phyloP scores from a whole-genome alignment of 2,888 invertebrate species.

The Oscheius sp. region DNA sequence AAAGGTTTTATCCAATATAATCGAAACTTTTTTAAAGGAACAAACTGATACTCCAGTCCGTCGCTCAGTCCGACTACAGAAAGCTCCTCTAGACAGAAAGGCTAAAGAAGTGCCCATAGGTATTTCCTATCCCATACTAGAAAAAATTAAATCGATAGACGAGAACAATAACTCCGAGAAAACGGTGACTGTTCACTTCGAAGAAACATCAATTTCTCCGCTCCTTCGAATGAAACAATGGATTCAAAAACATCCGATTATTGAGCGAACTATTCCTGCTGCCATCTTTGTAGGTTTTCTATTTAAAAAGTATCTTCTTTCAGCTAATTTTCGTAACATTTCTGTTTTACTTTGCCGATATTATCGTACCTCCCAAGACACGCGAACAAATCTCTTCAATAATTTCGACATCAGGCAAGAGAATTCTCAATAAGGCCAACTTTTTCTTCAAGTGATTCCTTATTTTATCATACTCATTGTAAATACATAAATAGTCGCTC shows the following conservation, averaged over 20 bases:
- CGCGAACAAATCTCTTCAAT: not conserved
- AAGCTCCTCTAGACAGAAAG: not conserved
- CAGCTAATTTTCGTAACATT: not conserved
- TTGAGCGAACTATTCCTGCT: not conserved
- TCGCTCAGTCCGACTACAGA: not conserved
- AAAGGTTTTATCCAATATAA: not conserved
- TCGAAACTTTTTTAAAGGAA: not conserved
- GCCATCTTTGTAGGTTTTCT: not conserved
- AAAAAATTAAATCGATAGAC: not conserved
- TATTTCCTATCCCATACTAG: not conserved
- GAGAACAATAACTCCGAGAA: constrained; percentile 4
- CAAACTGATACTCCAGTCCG: constrained; percentile 8
- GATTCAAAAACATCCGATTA: not conserved
- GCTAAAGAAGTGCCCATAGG: too few species aligned
- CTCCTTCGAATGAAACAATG: not conserved
- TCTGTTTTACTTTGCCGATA: not conserved
- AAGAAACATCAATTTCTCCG: not conserved
- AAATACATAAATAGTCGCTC: too few species aligned
- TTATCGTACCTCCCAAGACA: not conserved
- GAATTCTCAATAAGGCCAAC: too few species aligned
- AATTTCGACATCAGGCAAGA: too few species aligned
- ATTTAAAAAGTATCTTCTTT: not conserved
- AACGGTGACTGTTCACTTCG: not conserved
- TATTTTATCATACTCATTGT: too few species aligned
- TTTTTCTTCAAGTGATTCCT: too few species aligned